Evolutionary conservation across 2,888 invertebrate genomes (phyloP), one percentile per base, ranked within the genome.

Genomic region (Lasioglossum zephyrum): DNA sequence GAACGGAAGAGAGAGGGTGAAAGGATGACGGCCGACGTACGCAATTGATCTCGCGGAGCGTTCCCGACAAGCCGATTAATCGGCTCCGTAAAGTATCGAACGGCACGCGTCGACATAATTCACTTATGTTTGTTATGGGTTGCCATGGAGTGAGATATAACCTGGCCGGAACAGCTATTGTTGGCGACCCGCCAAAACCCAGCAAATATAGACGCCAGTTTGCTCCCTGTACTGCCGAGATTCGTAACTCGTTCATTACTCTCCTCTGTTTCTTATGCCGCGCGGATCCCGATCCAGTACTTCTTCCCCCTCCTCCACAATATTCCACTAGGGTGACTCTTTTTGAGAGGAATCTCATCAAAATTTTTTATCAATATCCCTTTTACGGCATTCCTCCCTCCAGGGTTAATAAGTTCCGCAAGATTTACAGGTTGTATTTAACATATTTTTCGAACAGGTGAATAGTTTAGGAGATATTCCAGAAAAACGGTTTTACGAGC

Each of bases 41-140:
- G 81, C 86, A 81, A 89, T 88, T 91, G 89, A 89, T 89, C 87
- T 89, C 89, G 82, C 84, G 77, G n/a, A 81, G 76, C 86, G 83
- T 86, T 88, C 76, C 82, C 91, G 77, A 82, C 83, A 84, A 78
- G 81, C n/a, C 82, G 86, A 89, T 90, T 93, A 93, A 93, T 93
- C 92, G 93, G 92, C 89, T 83, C 91, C 91, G 91, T 93, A 92
- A 94, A 93, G 91, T 93, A 93, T 92, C 91, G 92, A 93, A 92
- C 91, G 92, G 91, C 92, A 92, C 92, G 92, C 93, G 93, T 92
- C 92, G 89, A 91, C 93, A 93, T 94, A 94, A 95, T 94, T 94
- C 94, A 94, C 93, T 94, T 92, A 94, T 93, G 94, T 94, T 94
- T 94, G 94, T 94, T 94, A 94, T 93, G 93, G 93, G 93, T 93